A percentile compares a stretch with the other conserved stretches of the same genome.
Conservation (phyloP, 1,140 invertebrate genomes). For the Periplaneta americana region DNA sequence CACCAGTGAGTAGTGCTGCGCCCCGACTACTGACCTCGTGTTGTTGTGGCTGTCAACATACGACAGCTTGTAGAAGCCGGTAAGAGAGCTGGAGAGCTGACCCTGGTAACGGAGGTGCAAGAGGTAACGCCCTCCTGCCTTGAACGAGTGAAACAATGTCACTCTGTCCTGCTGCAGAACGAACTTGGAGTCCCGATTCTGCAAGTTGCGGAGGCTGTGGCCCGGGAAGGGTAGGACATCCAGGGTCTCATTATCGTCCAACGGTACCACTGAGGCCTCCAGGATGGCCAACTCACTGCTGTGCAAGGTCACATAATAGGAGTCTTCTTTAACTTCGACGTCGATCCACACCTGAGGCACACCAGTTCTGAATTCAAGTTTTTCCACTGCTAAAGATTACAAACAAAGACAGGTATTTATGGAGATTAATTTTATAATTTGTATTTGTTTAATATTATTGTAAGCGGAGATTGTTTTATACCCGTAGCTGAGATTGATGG, state of each 20-base stretch:
- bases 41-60: not conserved
- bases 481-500: no score
- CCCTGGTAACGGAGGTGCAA: not conserved
- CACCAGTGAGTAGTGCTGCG: no score
- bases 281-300: not conserved
- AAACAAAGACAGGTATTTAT: no score
- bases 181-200: no score
- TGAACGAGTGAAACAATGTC: not conserved
- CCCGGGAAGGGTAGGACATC: not conserved
- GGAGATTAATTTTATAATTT: no score
- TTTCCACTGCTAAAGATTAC: no score
- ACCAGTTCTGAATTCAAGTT: no score
- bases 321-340: not conserved
- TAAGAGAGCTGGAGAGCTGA: not conserved
- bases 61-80: not conserved
- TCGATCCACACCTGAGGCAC: not conserved
- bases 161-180: not conserved
- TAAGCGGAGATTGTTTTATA: no score
- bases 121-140: not conserved
- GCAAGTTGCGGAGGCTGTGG: not conserved
- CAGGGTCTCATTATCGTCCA: not conserved
- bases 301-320: not conserved
- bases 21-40: not conserved
- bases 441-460: no score
- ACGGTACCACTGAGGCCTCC: not conserved